A percentile compares a stretch with the other conserved stretches of the same genome.
phyloP scores from a whole-genome alignment of 2,888 invertebrate species.

The Chrysolina americana region DNA sequence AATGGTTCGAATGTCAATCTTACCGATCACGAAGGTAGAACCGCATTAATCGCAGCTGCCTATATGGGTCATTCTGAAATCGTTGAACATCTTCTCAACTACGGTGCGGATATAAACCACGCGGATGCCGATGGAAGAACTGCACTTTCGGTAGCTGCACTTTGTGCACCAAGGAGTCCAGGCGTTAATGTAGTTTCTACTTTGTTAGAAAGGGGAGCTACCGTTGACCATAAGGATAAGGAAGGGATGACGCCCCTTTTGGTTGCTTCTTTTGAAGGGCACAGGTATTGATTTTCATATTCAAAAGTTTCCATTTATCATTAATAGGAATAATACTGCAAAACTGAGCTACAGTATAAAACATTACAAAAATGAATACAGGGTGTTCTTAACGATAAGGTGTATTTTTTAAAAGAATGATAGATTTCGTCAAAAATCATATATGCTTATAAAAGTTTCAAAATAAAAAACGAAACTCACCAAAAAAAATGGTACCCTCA shows the following conservation, averaged over 20 bases:
- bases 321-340: too few relatives aligned
- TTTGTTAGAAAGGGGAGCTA: slow-evolving; percentile 86
- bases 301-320: background rate
- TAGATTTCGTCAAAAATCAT: too few relatives aligned
- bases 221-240: slow-evolving; percentile 86
- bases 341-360: too few relatives aligned
- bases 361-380: too few relatives aligned
- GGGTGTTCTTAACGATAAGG: too few relatives aligned
- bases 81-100: slow-evolving; percentile 85
- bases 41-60: slow-evolving; percentile 94
- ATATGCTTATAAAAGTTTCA: too few relatives aligned
- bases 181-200: slow-evolving; percentile 81
- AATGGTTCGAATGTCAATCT: slow-evolving; percentile 86
- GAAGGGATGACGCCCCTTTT: slow-evolving; percentile 90
- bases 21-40: slow-evolving; percentile 90
- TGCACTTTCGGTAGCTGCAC: slow-evolving; percentile 88
- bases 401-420: too few relatives aligned
- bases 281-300: slow-evolving; percentile 73
- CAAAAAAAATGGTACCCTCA: too few relatives aligned
- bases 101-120: slow-evolving; percentile 87
- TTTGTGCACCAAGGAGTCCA: slow-evolving; percentile 86
- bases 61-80: slow-evolving; percentile 95
- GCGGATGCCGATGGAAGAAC: slow-evolving; percentile 91
- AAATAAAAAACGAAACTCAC: too few relatives aligned
- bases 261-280: slow-evolving; percentile 93